A percentile compares a stretch with the other conserved stretches of the same genome.
These are phyloP conservation scores for Catharus bicknelli DNA, from an alignment of 2,113 vertebrate species.

Conservation along the genomic window DNA sequence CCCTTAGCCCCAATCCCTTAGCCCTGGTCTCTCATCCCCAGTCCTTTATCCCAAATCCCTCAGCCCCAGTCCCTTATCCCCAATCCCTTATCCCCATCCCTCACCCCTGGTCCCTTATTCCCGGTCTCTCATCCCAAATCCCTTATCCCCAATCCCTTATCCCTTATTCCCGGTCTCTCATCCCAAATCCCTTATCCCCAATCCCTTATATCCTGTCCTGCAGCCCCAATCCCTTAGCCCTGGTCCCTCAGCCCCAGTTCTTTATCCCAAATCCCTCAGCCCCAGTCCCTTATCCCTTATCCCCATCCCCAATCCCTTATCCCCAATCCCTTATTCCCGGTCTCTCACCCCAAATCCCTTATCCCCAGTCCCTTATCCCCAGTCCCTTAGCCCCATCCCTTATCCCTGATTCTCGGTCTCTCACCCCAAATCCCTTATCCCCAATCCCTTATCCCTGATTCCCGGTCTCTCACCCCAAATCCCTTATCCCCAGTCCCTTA, in stretches of 20 bases:
- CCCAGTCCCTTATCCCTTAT: background rate
- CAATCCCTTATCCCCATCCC: accelerated
- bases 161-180: accelerated
- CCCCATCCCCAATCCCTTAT: accelerated
- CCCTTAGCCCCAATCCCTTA: accelerated
- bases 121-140: accelerated
- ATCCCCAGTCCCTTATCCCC: too few relatives aligned
- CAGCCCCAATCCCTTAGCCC: accelerated
- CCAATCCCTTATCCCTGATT: accelerated
- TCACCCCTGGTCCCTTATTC: accelerated
- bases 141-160: accelerated
- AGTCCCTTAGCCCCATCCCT: too few relatives aligned
- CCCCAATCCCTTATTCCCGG: too few relatives aligned
- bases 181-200: accelerated
- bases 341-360: too few relatives aligned
- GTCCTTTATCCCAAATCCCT: accelerated
- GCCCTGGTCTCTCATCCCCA: accelerated
- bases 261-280: too few relatives aligned
- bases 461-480: too few relatives aligned
- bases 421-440: too few relatives aligned
- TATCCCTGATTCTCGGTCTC: too few relatives aligned
- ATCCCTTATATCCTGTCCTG: too few relatives aligned
- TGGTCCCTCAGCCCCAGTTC: too few relatives aligned
- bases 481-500: accelerated
- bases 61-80: accelerated